Base-by-base conservation (phyloP, 2,888 invertebrate species). In the Pegoplata infirma region DNA sequence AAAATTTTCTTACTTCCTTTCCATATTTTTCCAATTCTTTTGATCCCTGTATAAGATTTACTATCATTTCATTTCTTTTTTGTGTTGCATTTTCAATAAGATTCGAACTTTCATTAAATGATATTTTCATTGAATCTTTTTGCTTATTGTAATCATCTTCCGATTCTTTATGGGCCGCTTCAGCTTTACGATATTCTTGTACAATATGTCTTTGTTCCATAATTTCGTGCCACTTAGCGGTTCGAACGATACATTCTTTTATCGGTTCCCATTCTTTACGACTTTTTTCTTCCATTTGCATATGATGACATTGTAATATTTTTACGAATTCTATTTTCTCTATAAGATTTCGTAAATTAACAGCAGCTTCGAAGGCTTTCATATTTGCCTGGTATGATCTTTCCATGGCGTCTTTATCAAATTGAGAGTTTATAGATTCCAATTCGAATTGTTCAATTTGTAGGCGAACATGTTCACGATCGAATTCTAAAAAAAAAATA, bases 131-230 rank as follows among this genome's bases (percentile, higher is more conserved):
- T 6, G 59, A 23, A 0, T 47, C 21, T 10, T 46, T 6, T 36
- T 61, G 47, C 1, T 32, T 71, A 51, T 51, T 25, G 3, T 16
- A 17, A 5, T 16, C 46, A 2, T 55, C 44, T 23, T 79, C 55
- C 1, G 47, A 49, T 14, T 55, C 55, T 16, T 49, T 66, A 17
- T 23, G n/a, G 0, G 3, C n/a, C 32, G 44, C 5, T 61, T 75
- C 79, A 32, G 46, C 55, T 51, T 75, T 40, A 14, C 61, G 69
- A 25, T 71, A 75, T 51, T 61, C 56, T 16, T 63, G 28, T n/a
- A 79, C 79, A 28, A 79, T 61, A 51, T 46, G 7, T 25, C 79
- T 63, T 40, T 75, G 55, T 66, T 75, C 71, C 79, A 79, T 79
- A 61, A 56, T 44, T 8, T 75, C 49, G 16, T 79, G 75, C 71